phyloP scores from a whole-genome alignment of 2,888 invertebrate species.

The Deladenus siricidicola region DNA sequence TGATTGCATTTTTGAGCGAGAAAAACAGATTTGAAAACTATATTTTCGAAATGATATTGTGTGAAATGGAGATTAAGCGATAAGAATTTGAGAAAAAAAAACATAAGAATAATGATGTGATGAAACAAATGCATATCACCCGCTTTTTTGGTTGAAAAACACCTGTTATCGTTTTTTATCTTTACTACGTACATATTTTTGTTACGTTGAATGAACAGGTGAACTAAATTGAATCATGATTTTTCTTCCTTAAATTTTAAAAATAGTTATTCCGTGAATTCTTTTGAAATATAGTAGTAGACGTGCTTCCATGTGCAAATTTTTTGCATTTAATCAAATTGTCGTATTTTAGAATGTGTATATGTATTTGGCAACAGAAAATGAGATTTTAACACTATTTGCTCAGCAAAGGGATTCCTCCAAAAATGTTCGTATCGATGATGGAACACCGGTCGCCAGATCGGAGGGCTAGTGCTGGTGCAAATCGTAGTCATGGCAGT shows the following conservation, averaged over 20 bases:
- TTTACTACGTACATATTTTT: not conserved
- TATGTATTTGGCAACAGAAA: too few species aligned
- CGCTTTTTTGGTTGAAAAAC: not conserved
- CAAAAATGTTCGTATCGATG: constrained; percentile 10
- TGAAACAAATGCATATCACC: too few species aligned
- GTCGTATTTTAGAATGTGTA: too few species aligned
- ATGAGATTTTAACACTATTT: too few species aligned
- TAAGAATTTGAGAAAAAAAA: not conserved
- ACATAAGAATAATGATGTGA: not conserved
- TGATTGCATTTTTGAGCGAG: too few species aligned
- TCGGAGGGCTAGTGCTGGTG: not conserved
- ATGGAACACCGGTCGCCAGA: constrained; percentile 2
- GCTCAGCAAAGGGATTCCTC: too few species aligned
- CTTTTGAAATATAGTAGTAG: too few species aligned
- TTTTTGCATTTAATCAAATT: too few species aligned
- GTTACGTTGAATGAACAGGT: not conserved
- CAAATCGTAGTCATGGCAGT: not conserved
- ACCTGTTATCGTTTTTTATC: not conserved
- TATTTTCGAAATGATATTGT: too few species aligned
- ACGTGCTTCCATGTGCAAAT: too few species aligned
- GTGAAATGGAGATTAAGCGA: not conserved
- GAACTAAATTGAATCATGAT: not conserved
- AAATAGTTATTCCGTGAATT: too few species aligned
- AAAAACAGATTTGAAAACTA: too few species aligned
- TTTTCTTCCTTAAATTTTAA: not conserved